Evolutionary conservation across 2,797 vertebrate species (phyloP).

Genomic region (Sebastes glaucus): DNA sequence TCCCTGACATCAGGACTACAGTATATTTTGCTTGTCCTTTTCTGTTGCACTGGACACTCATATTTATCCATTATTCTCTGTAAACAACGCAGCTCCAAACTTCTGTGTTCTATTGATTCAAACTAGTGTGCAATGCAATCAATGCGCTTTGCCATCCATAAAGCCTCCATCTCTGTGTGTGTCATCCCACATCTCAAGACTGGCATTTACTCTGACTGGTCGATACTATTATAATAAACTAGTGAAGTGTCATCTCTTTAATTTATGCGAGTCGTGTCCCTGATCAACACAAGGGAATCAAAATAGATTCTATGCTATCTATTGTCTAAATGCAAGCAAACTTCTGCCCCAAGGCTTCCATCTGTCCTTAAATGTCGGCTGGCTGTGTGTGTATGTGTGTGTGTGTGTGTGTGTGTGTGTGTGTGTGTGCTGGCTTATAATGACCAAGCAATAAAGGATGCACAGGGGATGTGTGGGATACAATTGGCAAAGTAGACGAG

Average conservation of each 20-base stretch:
- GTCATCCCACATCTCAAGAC: slow-evolving; percentile 47
- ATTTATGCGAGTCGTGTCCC: slow-evolving; percentile 52
- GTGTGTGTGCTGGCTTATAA: slow-evolving; percentile 19
- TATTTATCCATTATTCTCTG: slow-evolving; percentile 10
- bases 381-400: slow-evolving; percentile 2
- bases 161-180: slow-evolving; percentile 36
- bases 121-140: slow-evolving; percentile 31
- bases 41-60: background rate
- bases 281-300: slow-evolving; percentile 43
- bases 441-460: slow-evolving; percentile 27
- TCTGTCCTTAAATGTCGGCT: slow-evolving; percentile 52
- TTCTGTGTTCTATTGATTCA: slow-evolving; percentile 41
- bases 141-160: slow-evolving; percentile 41
- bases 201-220: slow-evolving; percentile 54
- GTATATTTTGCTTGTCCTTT: background rate
- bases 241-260: slow-evolving; percentile 53
- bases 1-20: background rate
- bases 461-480: slow-evolving; percentile 21
- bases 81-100: slow-evolving; percentile 21
- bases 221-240: slow-evolving; percentile 57
- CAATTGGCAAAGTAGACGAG: background rate
- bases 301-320: slow-evolving; percentile 45
- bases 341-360: slow-evolving; percentile 43
- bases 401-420: slow-evolving; percentile 11
- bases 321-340: slow-evolving; percentile 51